These are phyloP conservation scores for Xanthia icteritia DNA, from an alignment of 2,888 invertebrate species.

Conservation along the genomic window DNA sequence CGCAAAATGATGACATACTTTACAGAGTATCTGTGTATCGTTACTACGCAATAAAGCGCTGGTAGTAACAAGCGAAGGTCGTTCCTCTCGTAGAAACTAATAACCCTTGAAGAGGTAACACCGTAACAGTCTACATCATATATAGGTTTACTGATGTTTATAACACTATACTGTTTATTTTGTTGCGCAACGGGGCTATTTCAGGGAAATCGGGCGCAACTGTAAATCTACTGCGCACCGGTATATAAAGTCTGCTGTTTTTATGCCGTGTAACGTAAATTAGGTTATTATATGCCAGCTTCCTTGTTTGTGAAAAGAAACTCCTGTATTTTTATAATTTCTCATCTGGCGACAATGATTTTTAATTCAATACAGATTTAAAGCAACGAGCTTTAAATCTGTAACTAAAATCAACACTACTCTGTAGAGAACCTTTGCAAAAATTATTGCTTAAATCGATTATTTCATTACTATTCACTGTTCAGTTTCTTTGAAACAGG, in stretches of 20 bases:
- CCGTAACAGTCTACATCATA: slow-evolving; percentile 27
- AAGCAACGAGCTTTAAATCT: not conserved
- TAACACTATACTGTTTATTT: slow-evolving; percentile 57
- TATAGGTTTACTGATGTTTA: slow-evolving; percentile 50
- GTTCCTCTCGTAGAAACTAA: slow-evolving; percentile 38
- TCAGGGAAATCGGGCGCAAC: slow-evolving; percentile 62
- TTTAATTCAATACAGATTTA: not conserved
- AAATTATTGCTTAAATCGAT: slow-evolving; percentile 14
- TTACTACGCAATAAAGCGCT: slow-evolving; percentile 6
- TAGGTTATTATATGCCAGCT: slow-evolving; percentile 23
- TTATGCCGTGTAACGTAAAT: slow-evolving; percentile 47
- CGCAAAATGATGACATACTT: slow-evolving; percentile 12
- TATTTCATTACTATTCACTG: slow-evolving; percentile 15
- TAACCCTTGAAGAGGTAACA: slow-evolving; percentile 39
- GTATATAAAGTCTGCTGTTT: slow-evolving; percentile 54
- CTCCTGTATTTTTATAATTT: slow-evolving; percentile 21
- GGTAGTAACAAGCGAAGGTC: slow-evolving; percentile 45
- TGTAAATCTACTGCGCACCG: slow-evolving; percentile 50
- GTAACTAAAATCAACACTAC: not conserved
- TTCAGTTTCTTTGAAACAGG: slow-evolving; percentile 26
- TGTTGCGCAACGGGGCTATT: slow-evolving; percentile 61
- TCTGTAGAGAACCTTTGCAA: not conserved
- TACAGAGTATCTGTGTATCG: slow-evolving; percentile 13
- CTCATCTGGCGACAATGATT: not conserved
- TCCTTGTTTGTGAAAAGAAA: slow-evolving; percentile 28